Evolutionary conservation across 2,113 vertebrate genomes (phyloP).

Genomic region (Prinia subflava): DNA sequence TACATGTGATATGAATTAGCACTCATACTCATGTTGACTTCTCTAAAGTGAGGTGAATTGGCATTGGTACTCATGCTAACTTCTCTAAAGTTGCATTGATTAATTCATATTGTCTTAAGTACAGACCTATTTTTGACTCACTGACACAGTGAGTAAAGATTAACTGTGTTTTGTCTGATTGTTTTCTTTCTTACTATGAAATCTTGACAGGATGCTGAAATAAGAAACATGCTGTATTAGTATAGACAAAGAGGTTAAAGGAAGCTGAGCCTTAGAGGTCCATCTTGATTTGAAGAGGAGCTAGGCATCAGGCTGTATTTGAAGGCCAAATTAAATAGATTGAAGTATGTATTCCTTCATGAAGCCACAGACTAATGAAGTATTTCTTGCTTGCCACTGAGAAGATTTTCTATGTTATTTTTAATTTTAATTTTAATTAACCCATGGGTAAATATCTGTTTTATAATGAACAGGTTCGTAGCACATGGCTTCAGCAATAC

Average conservation of each 20-base stretch:
- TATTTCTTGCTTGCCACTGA: neutral
- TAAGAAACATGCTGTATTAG: neutral
- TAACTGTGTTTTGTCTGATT: neutral
- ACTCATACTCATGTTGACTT: neutral
- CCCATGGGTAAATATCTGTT: neutral
- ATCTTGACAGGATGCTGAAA: neutral
- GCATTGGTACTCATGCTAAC: neutral
- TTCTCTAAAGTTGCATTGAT: neutral
- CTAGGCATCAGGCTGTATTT: neutral
- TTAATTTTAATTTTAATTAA: neutral
- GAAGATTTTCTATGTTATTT: neutral
- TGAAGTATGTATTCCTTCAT: neutral
- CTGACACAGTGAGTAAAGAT: neutral
- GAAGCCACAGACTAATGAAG: neutral
- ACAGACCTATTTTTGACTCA: neutral
- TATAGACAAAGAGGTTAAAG: neutral
- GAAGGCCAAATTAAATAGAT: neutral
- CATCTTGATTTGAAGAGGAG: neutral
- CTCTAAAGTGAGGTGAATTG: neutral
- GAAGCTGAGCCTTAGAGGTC: neutral
- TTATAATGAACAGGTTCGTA: neutral
- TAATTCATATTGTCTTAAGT: neutral
- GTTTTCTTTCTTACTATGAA: neutral
- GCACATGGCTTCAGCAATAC: neutral
- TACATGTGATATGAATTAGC: neutral